Base-by-base conservation (phyloP, 2,888 invertebrate species). In the Gerosis bhagava region DNA sequence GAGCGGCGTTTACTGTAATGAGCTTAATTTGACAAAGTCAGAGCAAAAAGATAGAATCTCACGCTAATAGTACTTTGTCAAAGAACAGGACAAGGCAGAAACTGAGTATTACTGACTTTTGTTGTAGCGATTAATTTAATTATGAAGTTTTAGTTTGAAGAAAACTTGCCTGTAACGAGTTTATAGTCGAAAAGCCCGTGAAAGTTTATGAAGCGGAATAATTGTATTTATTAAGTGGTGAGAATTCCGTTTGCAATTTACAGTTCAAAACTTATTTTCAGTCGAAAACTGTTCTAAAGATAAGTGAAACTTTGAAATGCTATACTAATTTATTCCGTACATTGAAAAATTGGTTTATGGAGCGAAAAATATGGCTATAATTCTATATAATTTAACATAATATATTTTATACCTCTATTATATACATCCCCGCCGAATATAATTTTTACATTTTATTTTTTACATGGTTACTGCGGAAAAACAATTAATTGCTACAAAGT, bases 21-120 rank as follows among this genome's bases (percentile, higher is more conserved):
- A 77, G 77, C 75, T 77, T 78, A 73, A 83, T 83, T 83, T 80
- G 75, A 70, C 66, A 73, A 73, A 80, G 79, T 78, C 77, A 71
- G 73, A 67, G 61, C 60, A 61, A 62, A 65, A 64, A 67, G 66
- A 72, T 67, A 63, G 62, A 66, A 63, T 67, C 62, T 57, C 51
- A 15, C 59, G 63, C 68, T 67, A 68, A 72, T 73, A 67, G 59
- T 69, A 67, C 62, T 67, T 65, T 64, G 65, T 68, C 68, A 56
- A 65, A 70, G 63, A 57, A 59, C 60, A 54, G 51, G 56, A 43
- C 36, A 42, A 45, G 47, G 51, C 49, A 51, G 45, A 37, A 22
- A 29, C 34, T 26, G 31, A 39, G 32, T 19, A 12, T 16, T 39
- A 32, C 21, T 25, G 35, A 29, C 21, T 34, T 40, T 47, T 40